Conservation (phyloP, 2,113 vertebrate genomes). For the Eulacestoma nigropectus region DNA sequence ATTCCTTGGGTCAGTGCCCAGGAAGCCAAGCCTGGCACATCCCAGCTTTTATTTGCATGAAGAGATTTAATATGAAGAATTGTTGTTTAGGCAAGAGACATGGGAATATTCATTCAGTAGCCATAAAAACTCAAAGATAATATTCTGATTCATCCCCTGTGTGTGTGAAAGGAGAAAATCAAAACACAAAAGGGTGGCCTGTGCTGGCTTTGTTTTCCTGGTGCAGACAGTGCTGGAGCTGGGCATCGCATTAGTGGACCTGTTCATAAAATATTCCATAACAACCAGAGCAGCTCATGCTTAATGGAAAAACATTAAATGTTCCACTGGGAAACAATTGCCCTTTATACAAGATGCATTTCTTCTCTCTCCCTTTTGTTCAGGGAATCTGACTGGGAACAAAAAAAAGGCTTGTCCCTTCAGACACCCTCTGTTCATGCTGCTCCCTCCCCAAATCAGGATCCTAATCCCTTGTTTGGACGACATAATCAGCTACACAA, state of each 20-base stretch:
- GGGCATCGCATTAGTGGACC: neutral
- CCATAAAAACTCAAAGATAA: neutral
- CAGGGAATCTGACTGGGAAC: constrained; percentile 3
- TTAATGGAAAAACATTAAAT: constrained; percentile 21
- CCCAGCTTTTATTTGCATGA: neutral
- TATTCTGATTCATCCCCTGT: neutral
- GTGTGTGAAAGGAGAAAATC: neutral
- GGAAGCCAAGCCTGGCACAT: neutral
- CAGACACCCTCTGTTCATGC: neutral
- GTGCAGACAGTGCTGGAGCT: neutral
- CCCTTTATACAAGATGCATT: constrained; percentile 7
- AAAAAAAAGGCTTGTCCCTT: constrained; percentile 42
- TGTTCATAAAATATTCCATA: constrained; percentile 20
- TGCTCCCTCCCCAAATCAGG: constrained; percentile 10
- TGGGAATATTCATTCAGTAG: neutral
- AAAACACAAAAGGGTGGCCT: neutral
- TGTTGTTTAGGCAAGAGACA: neutral
- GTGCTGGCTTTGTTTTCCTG: constrained; percentile 16
- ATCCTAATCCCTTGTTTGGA: constrained; percentile 47
- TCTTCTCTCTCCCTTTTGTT: constrained; percentile 48
- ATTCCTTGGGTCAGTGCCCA: constrained; percentile 1
- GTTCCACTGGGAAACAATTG: constrained; percentile 33
- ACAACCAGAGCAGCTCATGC: constrained; percentile 18
- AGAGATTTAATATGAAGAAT: neutral
- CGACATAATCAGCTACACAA: constrained; percentile 37